Base-by-base conservation (phyloP, 2,797 vertebrate species). In the Phrynocephalus vlangalii region DNA sequence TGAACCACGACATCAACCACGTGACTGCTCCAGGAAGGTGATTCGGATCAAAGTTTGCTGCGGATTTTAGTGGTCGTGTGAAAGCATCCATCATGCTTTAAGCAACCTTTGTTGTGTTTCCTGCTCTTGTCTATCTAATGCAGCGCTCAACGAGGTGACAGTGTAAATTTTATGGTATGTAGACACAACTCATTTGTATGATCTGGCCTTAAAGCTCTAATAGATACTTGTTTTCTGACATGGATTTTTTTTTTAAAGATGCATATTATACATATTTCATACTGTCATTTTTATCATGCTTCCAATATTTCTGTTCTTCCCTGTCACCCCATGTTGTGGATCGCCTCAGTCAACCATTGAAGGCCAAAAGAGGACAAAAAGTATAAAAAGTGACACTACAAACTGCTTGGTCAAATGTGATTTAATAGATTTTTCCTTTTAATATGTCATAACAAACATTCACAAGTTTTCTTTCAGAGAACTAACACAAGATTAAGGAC, bases 121-220 rank as follows among this genome's bases (percentile, higher is more conserved):
- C 33, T 66, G 48, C 38, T 83, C 67, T 71, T 85, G 28, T 22
- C 83, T 48, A 77, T 77, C 44, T 85, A 77, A 77, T 77, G 66
- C n/a, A n/a, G 33, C 26, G 28, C 13, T 3, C 6, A 67, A 77
- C 16, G 70, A 20, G 16, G 28, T 81, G 33, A 66, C 66, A 82
- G 67, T 48, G 33, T 48, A 28, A 30, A 75, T 75, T 44, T 7
- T 24, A 10, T 13, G 44, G 26, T 48, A 2, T 82, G 38, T 38
- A 68, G 60, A 33, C 60, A 24, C 38, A 44, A 44, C 38, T 22
- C 30, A 60, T 70, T 73, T 63, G 30, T 56, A 60, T 73, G 56
- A 26, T 30, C 28, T 1, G 24, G 22, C 28, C 10, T 26, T 50
- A 72, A 44, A 48, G 44, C 26, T 82, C 28, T 82, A 70, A 38